Evolutionary conservation across 2,888 invertebrate genomes (phyloP).

Genomic region (Erebia ligea): DNA sequence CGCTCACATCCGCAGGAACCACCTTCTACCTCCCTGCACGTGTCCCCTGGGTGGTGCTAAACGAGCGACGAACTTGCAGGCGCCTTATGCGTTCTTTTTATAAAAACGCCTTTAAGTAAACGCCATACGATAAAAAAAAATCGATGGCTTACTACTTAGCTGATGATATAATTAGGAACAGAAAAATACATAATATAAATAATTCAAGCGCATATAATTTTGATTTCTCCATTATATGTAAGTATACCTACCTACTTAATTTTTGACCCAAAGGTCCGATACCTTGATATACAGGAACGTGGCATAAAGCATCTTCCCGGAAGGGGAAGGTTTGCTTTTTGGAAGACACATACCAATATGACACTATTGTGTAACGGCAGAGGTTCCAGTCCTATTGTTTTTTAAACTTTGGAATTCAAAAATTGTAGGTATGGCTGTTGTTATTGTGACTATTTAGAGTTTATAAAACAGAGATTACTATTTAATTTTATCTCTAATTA

Average conservation of each 20-base stretch:
- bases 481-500: neutral
- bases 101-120: too few relatives aligned
- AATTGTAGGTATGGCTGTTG: neutral
- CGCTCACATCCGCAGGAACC: too few relatives aligned
- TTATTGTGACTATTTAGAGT: neutral
- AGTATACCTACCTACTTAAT: neutral
- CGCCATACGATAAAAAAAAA: too few relatives aligned
- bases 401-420: constrained; percentile 18
- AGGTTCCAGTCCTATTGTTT: constrained; percentile 10
- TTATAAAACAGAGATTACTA: neutral
- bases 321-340: neutral
- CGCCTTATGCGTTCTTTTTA: too few relatives aligned
- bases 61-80: too few relatives aligned
- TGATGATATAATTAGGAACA: too few relatives aligned
- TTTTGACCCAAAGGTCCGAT: neutral
- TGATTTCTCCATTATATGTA: too few relatives aligned
- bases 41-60: too few relatives aligned
- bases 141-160: too few relatives aligned
- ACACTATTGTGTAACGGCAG: constrained; percentile 15
- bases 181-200: neutral
- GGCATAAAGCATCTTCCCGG: neutral
- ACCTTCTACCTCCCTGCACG: too few relatives aligned
- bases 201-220: neutral
- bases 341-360: constrained; percentile 13
- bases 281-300: neutral